Evolutionary conservation across 1,140 invertebrate genomes (phyloP).

Genomic region (Papilio glaucus): DNA sequence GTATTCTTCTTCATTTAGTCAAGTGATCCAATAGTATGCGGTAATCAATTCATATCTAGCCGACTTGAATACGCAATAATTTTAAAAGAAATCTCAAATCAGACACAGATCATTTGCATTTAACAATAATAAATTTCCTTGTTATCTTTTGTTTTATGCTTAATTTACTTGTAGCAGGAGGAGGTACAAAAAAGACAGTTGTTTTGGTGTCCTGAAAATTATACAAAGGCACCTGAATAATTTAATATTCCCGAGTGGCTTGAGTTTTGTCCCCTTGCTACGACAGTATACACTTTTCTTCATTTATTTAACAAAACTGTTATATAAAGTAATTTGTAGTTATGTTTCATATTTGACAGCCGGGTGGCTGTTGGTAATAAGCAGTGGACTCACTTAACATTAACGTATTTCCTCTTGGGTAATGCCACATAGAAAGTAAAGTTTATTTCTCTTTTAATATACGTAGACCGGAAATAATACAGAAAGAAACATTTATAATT

Average conservation of each 20-base stretch:
- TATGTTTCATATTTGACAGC: background rate
- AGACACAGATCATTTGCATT: background rate
- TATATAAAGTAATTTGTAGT: background rate
- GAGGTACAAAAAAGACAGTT: background rate
- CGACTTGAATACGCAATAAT: background rate
- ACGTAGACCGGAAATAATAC: background rate
- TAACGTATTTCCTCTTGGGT: background rate
- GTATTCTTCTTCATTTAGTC: too few relatives aligned
- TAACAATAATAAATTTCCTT: background rate
- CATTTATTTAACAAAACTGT: background rate
- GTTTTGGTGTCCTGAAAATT: constrained; percentile 6
- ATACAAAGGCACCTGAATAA: constrained; percentile 12
- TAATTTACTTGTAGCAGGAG: background rate
- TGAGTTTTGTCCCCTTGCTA: constrained; percentile 7
- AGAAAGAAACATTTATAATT: background rate
- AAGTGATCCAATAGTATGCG: too few relatives aligned
- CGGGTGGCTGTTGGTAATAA: background rate
- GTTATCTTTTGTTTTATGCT: background rate
- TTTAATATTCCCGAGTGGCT: constrained; percentile 10
- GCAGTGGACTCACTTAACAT: background rate
- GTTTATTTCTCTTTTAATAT: background rate
- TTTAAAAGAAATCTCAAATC: background rate
- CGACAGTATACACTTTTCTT: background rate
- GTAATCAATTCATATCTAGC: background rate
- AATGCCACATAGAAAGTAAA: background rate